Percentiles rank a stretch among this genome's conserved stretches.
phyloP scores from a whole-genome alignment of 2,797 vertebrate genomes.

The Chiroxiphia lanceolata region DNA sequence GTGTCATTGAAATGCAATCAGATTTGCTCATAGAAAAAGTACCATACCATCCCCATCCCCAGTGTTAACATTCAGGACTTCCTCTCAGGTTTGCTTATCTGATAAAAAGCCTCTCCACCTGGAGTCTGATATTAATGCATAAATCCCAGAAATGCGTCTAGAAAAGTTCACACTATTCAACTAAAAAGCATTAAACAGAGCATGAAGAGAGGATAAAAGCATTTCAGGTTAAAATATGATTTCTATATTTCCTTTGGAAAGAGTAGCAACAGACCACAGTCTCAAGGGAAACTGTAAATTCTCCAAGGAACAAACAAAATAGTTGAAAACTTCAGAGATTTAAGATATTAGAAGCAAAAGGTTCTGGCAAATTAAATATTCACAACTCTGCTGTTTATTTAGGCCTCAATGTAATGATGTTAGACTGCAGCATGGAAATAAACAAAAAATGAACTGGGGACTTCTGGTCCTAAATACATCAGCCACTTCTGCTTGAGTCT shows the following conservation, averaged over 20 bases:
- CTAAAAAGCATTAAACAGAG: constrained; percentile 46
- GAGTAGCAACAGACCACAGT: constrained; percentile 7
- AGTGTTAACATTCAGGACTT: constrained; percentile 48
- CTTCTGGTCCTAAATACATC: constrained; percentile 46
- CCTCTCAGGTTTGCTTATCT: constrained; percentile 58
- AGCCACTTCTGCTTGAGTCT: constrained; percentile 34
- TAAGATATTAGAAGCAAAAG: neutral
- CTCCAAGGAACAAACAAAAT: constrained; percentile 1
- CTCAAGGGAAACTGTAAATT: neutral
- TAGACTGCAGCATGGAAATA: neutral
- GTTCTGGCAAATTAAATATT: neutral
- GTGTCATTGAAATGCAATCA: constrained; percentile 67
- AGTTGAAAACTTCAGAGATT: neutral
- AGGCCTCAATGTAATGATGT: neutral
- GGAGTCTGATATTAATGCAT: constrained; percentile 63
- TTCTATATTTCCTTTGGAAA: constrained; percentile 35
- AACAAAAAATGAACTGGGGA: constrained; percentile 49
- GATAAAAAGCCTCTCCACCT: constrained; percentile 56
- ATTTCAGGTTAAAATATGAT: constrained; percentile 57
- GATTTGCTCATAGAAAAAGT: constrained; percentile 45
- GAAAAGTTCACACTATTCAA: constrained; percentile 54
- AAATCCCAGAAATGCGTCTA: constrained; percentile 59
- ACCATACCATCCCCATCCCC: constrained; percentile 30
- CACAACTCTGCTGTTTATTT: neutral
- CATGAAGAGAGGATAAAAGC: constrained; percentile 37